Evolutionary conservation across 2,797 vertebrate species (phyloP).

Genomic region (Phataginus tetradactyla): DNA sequence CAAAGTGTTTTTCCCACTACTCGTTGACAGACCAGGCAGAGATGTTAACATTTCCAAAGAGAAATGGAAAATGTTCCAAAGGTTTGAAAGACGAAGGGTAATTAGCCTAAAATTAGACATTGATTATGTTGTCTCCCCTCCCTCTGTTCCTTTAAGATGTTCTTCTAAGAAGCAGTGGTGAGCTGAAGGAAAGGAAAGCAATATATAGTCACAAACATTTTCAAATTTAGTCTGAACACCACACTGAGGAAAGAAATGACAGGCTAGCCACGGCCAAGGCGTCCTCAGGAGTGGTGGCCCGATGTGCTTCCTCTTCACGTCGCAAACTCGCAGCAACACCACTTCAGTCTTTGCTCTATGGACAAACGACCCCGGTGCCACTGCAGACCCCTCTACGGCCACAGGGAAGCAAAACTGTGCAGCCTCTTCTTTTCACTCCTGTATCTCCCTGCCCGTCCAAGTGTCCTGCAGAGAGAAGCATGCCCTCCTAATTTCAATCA

Average conservation of each 20-base stretch:
- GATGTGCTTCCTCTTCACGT: not conserved
- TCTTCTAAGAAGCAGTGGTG: not conserved
- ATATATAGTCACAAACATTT: not conserved
- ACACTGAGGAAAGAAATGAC: not conserved
- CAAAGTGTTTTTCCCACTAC: not conserved
- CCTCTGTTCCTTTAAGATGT: not conserved
- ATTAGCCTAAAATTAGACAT: not conserved
- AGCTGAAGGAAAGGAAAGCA: not conserved
- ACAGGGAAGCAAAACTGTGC: not conserved
- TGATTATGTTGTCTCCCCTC: not conserved
- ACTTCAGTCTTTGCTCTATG: not conserved
- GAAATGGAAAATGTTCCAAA: constrained; percentile 11
- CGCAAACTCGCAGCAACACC: rapidly evolving
- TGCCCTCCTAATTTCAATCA: not conserved
- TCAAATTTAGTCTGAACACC: not conserved
- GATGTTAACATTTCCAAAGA: not conserved
- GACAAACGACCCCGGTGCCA: too few species aligned
- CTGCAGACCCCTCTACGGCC: not conserved
- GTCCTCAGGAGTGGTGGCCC: rapidly evolving
- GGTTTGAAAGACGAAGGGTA: not conserved
- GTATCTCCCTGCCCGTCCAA: too few species aligned
- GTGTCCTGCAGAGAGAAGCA: not conserved
- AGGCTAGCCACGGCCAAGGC: rapidly evolving
- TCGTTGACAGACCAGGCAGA: not conserved
- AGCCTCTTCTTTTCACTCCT: too few species aligned